A percentile compares a stretch with the other conserved stretches of the same genome.
phyloP scores from a whole-genome alignment of 2,888 invertebrate genomes.

The Shargacucullia verbasci region DNA sequence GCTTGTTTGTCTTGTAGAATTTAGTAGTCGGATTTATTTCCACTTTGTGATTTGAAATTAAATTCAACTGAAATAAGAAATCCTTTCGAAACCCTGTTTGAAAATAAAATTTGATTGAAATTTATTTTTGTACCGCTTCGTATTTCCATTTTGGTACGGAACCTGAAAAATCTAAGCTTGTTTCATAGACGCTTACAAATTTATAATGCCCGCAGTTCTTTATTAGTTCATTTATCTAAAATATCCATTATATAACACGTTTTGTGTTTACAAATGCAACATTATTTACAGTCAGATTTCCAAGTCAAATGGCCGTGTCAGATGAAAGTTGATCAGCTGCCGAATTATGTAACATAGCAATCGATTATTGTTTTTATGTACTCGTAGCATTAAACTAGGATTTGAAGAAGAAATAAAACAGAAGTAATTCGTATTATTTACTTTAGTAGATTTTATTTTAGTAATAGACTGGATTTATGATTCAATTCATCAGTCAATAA shows the following conservation, averaged over 20 bases:
- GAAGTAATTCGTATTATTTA: too few relatives aligned
- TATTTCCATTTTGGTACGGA: slow-evolving; percentile 27
- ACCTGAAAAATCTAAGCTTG: slow-evolving; percentile 26
- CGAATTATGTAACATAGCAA: slow-evolving; percentile 20
- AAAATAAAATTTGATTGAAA: slow-evolving; percentile 18
- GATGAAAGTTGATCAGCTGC: slow-evolving; percentile 34
- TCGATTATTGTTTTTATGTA: background rate
- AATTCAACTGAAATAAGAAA: too few relatives aligned
- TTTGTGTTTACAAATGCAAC: slow-evolving; percentile 22
- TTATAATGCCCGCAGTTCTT: slow-evolving; percentile 41
- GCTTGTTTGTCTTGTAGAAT: too few relatives aligned
- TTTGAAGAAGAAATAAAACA: too few relatives aligned
- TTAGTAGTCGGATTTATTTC: too few relatives aligned
- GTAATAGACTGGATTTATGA: too few relatives aligned
- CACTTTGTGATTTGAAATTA: too few relatives aligned
- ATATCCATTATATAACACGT: slow-evolving; percentile 29
- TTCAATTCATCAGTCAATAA: too few relatives aligned
- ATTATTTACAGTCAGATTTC: slow-evolving; percentile 11
- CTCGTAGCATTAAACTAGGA: too few relatives aligned
- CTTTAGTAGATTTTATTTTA: too few relatives aligned
- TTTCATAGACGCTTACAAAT: slow-evolving; percentile 36
- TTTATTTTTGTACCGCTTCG: slow-evolving; percentile 30
- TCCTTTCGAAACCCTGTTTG: background rate
- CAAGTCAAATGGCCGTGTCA: slow-evolving; percentile 18
- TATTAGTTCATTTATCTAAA: slow-evolving; percentile 41